Base-by-base conservation (phyloP, 2,888 invertebrate species). In the Axea sp. region DNA sequence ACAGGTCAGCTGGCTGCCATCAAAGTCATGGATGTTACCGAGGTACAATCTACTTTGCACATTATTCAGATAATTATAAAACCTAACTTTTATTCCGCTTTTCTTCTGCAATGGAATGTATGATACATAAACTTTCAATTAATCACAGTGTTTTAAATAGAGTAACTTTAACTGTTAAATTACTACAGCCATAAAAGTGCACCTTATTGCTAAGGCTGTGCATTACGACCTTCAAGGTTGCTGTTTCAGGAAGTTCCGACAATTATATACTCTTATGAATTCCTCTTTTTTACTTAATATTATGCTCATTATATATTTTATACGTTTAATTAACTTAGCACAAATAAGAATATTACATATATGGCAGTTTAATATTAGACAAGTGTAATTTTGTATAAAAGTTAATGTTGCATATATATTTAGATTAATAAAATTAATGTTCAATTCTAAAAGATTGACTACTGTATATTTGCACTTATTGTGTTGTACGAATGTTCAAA, bases 1-100 rank as follows among this genome's bases (percentile, higher is more conserved):
- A 99, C 99, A 80, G 98, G 99, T 79, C 99, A 99, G 90, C 91
- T 99, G 90, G 99, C 99, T 79, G 99, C 99, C 88, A 99, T 99
- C 89, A 99, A 99, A 92, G 98, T 99, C 87, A 99, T 99, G 99
- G 99, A 98, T 89, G 98, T 99, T 84, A 99, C 98, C 81, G 98
- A 99, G 89, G 91, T 91, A 83, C 86, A 88, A 73, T 72, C 28
- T 2, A 45, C 1, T 24, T 3, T 19, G 37, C n/a, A n/a, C n/a
- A n/a, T n/a, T n/a, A 3, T 8, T 7, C 28, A 15, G 15, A 45
- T 1, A 15, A 37, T 24, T 14, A 9, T 9, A 11, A 15, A 39
- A 6, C 19, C n/a, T 11, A 30, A 19, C 9, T 41, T 7, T 19
- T 22, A 12, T 47, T 14, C 22, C 11, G 17, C 30, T 22, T 22